Evolutionary conservation across 2,888 invertebrate genomes (phyloP).

Genomic region (Tuta absoluta): DNA sequence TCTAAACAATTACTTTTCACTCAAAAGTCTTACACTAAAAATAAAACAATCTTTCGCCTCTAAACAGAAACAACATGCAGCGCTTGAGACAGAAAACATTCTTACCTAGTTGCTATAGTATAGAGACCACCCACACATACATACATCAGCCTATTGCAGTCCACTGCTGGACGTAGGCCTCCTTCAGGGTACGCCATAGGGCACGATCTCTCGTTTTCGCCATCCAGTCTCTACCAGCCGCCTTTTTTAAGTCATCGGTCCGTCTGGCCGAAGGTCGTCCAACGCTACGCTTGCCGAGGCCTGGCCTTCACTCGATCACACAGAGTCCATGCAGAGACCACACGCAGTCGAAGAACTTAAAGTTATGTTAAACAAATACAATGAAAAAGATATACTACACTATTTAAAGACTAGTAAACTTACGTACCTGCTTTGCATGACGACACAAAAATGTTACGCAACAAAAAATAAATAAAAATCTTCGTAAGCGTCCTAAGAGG

Average conservation of each 20-base stretch:
- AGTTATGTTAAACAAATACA: not conserved
- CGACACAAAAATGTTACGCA: conserved; percentile 1
- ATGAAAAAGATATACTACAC: not conserved
- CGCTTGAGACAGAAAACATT: conserved; percentile 1
- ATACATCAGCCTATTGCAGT: no score
- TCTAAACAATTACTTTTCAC: conserved; percentile 35
- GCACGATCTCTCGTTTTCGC: no score
- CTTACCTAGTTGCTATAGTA: not conserved
- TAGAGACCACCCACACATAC: conserved; percentile 10
- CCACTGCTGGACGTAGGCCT: no score
- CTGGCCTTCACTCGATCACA: no score
- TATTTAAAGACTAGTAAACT: not conserved
- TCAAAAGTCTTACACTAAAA: conserved; percentile 23
- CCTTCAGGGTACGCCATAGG: no score
- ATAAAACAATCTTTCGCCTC: conserved; percentile 20
- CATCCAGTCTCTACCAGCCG: no score
- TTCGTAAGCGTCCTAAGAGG: not conserved
- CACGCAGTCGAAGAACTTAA: conserved; percentile 1
- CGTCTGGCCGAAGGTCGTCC: no score
- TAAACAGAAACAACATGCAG: conserved; percentile 26
- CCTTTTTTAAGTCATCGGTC: no score
- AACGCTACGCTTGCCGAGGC: no score
- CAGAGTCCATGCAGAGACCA: no score
- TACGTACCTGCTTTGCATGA: not conserved
- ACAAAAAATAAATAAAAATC: conserved; percentile 11